Evolutionary conservation across 2,888 invertebrate species (phyloP).

Genomic region (Drosophila acutilabella): DNA sequence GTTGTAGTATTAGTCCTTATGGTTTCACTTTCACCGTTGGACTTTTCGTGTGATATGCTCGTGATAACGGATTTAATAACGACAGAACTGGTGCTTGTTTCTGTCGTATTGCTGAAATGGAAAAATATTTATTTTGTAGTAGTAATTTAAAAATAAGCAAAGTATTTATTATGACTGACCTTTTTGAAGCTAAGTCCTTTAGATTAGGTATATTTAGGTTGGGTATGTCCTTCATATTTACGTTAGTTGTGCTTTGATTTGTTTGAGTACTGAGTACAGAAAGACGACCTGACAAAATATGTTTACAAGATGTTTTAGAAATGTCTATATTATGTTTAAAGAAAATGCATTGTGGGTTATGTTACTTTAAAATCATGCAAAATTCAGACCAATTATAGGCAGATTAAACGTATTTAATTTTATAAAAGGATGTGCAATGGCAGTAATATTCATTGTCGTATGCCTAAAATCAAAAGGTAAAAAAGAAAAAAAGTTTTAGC

Average conservation of each 20-base stretch:
- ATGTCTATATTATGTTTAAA: neutral
- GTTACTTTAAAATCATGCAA: conserved; percentile 39
- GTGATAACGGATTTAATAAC: conserved; percentile 85
- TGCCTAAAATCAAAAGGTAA: conserved; percentile 60
- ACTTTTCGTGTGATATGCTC: conserved; percentile 84
- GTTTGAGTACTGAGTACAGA: conserved; percentile 85
- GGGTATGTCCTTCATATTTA: conserved; percentile 83
- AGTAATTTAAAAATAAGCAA: too few species aligned
- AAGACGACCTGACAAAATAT: conserved; percentile 80
- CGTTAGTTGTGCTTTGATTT: conserved; percentile 82
- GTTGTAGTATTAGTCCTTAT: conserved; percentile 80
- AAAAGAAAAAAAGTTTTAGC: conserved; percentile 20
- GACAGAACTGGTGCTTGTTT: conserved; percentile 84
- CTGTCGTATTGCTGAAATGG: conserved; percentile 82
- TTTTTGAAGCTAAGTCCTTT: conserved; percentile 81
- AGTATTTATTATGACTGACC: conserved; percentile 60
- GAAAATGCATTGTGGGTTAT: conserved; percentile 3
- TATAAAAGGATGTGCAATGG: conserved; percentile 9
- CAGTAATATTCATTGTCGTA: conserved; percentile 39
- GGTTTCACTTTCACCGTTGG: conserved; percentile 83
- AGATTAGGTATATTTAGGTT: conserved; percentile 83
- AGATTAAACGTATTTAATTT: conserved; percentile 21
- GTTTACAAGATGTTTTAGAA: conserved; percentile 1
- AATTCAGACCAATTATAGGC: conserved; percentile 19
- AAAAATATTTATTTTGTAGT: neutral